Base-by-base conservation (phyloP, 2,113 vertebrate genomes). In the Oryzias melastigma region DNA sequence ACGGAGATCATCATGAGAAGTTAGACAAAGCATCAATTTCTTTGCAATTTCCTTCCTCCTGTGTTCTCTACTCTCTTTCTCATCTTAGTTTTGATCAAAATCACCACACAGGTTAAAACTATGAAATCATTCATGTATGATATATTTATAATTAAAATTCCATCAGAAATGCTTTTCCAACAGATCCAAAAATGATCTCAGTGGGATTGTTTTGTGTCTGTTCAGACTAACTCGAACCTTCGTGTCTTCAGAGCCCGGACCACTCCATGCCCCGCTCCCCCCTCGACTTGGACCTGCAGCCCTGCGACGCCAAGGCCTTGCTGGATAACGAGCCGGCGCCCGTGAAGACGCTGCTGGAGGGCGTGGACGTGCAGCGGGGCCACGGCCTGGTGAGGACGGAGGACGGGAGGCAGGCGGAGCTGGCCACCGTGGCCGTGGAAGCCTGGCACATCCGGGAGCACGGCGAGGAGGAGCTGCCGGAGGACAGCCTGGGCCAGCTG, bases 391-490 rank as follows among this genome's bases (percentile, higher is more conserved):
- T 93, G 58, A 66, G 73, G 50, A 84, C 82, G 0, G 92, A 91
- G 52, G 92, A 93, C 3, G 81, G 85, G 0, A 75, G 91, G 10
- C 89, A 88, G 76, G 91, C 90, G 0, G 89, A 92, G 75, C 52
- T 93, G 52, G 75, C 84, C 18, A 92, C 91, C 0, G 42, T 92
- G 0, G 73, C 66, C 0, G 88, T 93, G 7, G 91, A 91, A 1
- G 69, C 86, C 50, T 93, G 92, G 92, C 90, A 93, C 75, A 92
- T 93, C 62, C 85, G 75, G 7, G 92, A 93, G 82, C 90, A 92
- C 22, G 80, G 88, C 0, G 91, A 92, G 65, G 89, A 89, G 69
- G 86, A 88, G 20, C 53, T 93, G 52, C 85, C 88, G 0, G 4
- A 63, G 8, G 88, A 84, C 62, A 92, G 91, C 35, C 55, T 91